phyloP scores from a whole-genome alignment of 2,113 vertebrate species.

The Lampris megalopsis region DNA sequence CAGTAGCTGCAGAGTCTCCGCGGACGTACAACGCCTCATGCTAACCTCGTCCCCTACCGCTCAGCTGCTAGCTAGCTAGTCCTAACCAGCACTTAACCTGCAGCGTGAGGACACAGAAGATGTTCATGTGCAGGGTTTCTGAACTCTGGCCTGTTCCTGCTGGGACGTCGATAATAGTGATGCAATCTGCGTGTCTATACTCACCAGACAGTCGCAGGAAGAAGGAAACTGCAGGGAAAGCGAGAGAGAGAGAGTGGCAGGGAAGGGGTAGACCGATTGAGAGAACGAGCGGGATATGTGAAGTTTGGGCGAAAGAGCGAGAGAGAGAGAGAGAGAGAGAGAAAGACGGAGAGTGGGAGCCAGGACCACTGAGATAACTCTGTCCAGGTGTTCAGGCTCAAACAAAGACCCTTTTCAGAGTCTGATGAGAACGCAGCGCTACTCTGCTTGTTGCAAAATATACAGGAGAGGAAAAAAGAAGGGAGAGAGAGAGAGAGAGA shows the following conservation, averaged over 20 bases:
- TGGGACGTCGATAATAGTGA: too few relatives aligned
- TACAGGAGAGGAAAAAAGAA: constrained; percentile 47
- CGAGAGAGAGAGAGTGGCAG: background rate
- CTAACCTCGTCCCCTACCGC: too few relatives aligned
- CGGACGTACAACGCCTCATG: too few relatives aligned
- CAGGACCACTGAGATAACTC: constrained; percentile 76
- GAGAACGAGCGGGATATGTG: constrained; percentile 3
- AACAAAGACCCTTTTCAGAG: constrained; percentile 95
- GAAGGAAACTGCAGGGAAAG: background rate
- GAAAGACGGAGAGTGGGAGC: constrained; percentile 21
- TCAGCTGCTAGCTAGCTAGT: too few relatives aligned
- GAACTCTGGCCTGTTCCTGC: too few relatives aligned
- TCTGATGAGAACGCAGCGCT: constrained; percentile 84
- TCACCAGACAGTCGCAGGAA: background rate
- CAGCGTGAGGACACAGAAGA: too few relatives aligned
- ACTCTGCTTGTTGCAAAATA: constrained; percentile 84
- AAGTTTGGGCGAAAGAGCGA: background rate
- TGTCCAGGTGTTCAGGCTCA: constrained; percentile 89
- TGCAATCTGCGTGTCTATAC: too few relatives aligned
- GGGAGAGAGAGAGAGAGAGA: background rate
- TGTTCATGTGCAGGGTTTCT: too few relatives aligned
- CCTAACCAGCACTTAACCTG: too few relatives aligned
- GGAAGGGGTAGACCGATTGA: background rate
- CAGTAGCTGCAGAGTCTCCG: too few relatives aligned
- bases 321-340: background rate